Base-by-base conservation (phyloP, 2,888 invertebrate species). In the Diogma glabrata region DNA sequence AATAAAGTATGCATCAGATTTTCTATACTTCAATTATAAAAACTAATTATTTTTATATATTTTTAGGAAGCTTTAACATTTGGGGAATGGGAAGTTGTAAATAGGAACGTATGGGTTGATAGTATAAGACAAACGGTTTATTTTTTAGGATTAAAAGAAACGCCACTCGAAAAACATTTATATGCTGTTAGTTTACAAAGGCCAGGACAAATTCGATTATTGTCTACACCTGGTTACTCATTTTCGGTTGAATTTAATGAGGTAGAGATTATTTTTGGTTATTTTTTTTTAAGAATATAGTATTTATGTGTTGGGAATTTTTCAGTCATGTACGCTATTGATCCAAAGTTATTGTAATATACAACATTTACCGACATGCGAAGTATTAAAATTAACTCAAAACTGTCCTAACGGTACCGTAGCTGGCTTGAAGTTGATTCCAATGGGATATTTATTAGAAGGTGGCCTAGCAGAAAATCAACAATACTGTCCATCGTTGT, bases 61-160 rank as follows among this genome's bases (percentile, higher is more conserved):
- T 51, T 49, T n/a, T 38, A 65, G 64, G 75, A 86, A 24, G 78
- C 86, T 0, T 72, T 94, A 59, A 94, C 94, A 0, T 77, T 79
- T 12, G 95, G 94, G 0, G 87, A 91, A n/a, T 95, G 94, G 94
- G 93, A 92, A 68, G 89, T 94, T 16, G 74, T 89, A 61, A 84
- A 87, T 23, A 78, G 82, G 54, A 83, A 83, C 69, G 75, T 95
- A 50, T 94, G 93, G 90, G 86, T 95, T 30, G 92, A 96, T 69
- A 78, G 79, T 55, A 65, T 74, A 4, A 76, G 82, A 55, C 79
- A 83, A 53, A 73, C 94, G 53, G 86, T 96, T 2, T 96, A 92
- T 74, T 95, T 96, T 72, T 80, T 89, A 62, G 95, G 88, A 4
- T 74, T 92, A 54, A 83, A 84, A 58, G 94, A 96, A 71, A 84